Evolutionary conservation across 2,888 invertebrate species (phyloP), one percentile per base, ranked within the genome.

Genomic region (Boloria euphrosyne): DNA sequence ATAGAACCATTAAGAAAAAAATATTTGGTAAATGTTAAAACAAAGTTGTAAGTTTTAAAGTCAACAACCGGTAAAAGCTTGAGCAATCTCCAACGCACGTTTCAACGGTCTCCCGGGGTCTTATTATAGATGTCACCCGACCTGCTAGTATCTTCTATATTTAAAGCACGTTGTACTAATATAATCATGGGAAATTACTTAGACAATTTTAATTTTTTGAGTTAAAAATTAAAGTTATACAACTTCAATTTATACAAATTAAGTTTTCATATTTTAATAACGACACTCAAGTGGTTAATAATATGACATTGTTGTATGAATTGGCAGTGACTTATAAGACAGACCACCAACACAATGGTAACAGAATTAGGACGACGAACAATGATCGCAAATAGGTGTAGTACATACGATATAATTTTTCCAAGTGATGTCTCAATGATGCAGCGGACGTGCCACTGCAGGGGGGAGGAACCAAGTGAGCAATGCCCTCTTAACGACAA

Each of bases 101-200:
- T 86, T 87, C 83, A 85, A 81, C 83, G 85, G 87, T 89, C 87
- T 88, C 88, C 79, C 87, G 89, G 86, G 87, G 79, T 87, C 91
- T 92, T 91, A 91, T 90, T 90, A 89, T 92, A 92, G 92, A 89
- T 89, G 92, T 90, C 91, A 91, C 83, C 86, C 88, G 90, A 90
- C 89, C 91, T 87, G 89, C 89, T 86, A 84, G 85, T 86, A 90
- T 91, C 89, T 87, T 89, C 89, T 92, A 90, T 87, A 91, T 91
- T 86, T 91, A 91, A 72, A 89, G 82, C 76, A 77, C 83, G 82
- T 52, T 61, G 62, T 68, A 51, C 60, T 57, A 69, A 71, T 67
- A 59, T 62, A 67, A 64, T 62, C 47, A 68, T 61, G 46, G 49
- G 31, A 54, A 53, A 59, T 59, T 18, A 38, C 14, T 57, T 57